A percentile compares a stretch with the other conserved stretches of the same genome.
Conservation (phyloP, 2,797 vertebrate species). For the Acomys russatus region DNA sequence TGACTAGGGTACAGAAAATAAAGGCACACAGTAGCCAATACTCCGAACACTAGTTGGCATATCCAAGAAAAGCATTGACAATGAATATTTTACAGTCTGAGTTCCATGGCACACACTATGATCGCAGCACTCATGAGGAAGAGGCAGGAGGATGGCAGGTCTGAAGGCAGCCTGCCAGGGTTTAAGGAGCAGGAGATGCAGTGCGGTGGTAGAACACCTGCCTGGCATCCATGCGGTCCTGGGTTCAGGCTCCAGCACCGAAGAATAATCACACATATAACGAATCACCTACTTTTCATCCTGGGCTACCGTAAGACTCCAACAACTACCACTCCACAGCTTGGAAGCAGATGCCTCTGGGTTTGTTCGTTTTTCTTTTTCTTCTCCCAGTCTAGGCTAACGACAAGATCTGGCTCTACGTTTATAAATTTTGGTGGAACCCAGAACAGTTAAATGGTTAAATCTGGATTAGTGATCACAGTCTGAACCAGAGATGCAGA, state of each 20-base stretch:
- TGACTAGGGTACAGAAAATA: background rate
- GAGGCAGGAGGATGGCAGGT: background rate
- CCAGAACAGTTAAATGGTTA: background rate
- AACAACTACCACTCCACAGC: background rate
- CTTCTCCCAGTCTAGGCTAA: background rate
- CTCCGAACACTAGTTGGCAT: background rate
- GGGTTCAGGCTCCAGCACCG: background rate
- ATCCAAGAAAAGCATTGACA: background rate
- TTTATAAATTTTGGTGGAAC: constrained; percentile 17
- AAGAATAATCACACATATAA: background rate
- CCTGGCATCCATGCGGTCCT: background rate
- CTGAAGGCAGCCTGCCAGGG: background rate
- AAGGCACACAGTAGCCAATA: background rate
- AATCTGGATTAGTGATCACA: background rate
- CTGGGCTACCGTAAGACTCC: background rate
- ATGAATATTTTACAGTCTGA: background rate
- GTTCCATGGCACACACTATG: rapidly evolving
- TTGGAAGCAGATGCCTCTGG: background rate
- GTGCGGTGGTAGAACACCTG: background rate
- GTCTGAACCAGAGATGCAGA: constrained; percentile 29
- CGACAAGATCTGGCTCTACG: background rate
- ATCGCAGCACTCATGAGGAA: too few species aligned
- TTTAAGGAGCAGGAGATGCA: background rate
- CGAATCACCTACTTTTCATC: background rate
- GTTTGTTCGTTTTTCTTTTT: background rate